These are phyloP conservation scores for Drosophila sp. DNA, from an alignment of 1,140 invertebrate genomes.

Conservation along the genomic window DNA sequence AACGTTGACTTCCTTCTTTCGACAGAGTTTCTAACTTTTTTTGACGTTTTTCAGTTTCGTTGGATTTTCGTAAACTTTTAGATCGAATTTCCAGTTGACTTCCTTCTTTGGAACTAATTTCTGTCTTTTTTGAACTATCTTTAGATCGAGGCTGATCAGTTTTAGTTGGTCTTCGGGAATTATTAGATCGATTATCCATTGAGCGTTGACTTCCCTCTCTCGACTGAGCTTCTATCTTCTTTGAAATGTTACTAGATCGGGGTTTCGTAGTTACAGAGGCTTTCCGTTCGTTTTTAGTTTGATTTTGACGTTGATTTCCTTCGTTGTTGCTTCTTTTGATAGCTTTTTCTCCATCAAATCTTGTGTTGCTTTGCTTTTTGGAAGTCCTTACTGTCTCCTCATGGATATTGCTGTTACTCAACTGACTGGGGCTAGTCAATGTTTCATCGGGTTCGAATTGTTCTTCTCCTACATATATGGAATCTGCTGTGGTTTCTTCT, in stretches of 20 bases:
- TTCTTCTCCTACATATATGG: background rate
- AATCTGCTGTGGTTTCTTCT: no score
- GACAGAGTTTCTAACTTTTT: no score
- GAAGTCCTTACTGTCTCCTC: no score
- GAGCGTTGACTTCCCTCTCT: background rate
- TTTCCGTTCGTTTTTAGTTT: no score
- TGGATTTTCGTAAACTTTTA: background rate
- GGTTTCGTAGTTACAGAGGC: no score
- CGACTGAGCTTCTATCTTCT: background rate
- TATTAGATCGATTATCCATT: background rate
- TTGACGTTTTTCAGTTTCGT: background rate
- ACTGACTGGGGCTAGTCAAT: no score
- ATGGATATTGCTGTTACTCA: no score
- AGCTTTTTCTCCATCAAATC: no score
- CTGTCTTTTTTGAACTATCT: background rate
- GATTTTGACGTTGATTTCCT: no score
- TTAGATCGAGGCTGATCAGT: background rate
- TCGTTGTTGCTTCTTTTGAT: no score
- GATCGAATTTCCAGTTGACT: background rate
- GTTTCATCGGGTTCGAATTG: background rate
- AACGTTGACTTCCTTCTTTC: background rate
- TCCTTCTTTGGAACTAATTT: background rate
- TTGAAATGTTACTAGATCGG: background rate
- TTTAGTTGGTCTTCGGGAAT: background rate
- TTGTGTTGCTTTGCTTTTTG: no score